Evolutionary conservation across 2,797 vertebrate species (phyloP).

Genomic region (Hylomyscus alleni): DNA sequence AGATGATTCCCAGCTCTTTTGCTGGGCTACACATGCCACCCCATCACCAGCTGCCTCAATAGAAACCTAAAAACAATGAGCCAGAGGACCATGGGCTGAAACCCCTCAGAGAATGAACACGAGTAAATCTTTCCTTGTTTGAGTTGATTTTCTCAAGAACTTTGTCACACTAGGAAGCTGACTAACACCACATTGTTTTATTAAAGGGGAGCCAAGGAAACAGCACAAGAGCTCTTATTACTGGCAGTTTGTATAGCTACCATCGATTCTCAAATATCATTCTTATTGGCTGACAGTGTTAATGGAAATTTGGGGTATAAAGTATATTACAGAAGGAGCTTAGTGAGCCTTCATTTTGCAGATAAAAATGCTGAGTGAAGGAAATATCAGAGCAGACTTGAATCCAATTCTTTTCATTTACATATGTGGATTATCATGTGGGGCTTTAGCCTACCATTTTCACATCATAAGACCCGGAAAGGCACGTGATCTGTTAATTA

Average conservation of each 20-base stretch:
- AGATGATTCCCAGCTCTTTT: background rate
- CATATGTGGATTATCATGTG: background rate
- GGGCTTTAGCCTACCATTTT: background rate
- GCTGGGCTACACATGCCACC: background rate
- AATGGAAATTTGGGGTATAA: background rate
- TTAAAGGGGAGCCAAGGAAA: background rate
- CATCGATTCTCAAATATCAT: background rate
- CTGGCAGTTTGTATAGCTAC: background rate
- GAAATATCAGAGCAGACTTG: background rate
- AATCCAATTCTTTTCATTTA: background rate
- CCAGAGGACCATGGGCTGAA: background rate
- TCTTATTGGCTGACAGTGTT: background rate
- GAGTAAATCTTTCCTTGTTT: background rate
- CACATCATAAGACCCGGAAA: background rate
- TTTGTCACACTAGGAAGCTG: background rate
- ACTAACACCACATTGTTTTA: background rate
- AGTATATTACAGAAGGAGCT: background rate
- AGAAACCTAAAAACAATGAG: background rate
- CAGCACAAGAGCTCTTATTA: background rate
- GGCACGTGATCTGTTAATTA: background rate
- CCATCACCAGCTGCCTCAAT: background rate
- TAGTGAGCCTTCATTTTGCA: background rate
- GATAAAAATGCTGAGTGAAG: background rate
- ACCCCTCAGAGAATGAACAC: background rate
- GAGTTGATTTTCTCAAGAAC: background rate